Conservation (phyloP, 2,888 invertebrate species). For the Prosapia bicincta region DNA sequence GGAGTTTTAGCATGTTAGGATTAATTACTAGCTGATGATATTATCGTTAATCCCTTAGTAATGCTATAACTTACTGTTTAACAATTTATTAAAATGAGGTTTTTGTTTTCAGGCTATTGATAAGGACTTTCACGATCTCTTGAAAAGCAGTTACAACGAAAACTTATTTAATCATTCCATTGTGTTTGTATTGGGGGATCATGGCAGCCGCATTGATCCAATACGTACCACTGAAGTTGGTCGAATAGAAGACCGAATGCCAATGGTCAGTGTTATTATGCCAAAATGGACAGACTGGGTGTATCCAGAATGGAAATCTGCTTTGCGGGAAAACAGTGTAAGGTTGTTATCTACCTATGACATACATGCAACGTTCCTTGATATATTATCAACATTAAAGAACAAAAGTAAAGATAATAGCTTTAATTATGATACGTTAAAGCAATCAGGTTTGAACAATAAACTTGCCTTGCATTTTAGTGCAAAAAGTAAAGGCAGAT, state of each 20-base stretch:
- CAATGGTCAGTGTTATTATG: conserved; percentile 40
- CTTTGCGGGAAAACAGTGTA: conserved; percentile 33
- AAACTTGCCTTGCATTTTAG: conserved; percentile 26
- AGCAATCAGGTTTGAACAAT: conserved; percentile 5
- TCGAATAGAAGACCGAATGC: conserved; percentile 42
- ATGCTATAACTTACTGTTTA: no score
- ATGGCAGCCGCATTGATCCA: conserved; percentile 41
- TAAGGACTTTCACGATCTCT: conserved; percentile 37
- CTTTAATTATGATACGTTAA: conserved; percentile 11
- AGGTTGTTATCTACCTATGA: conserved; percentile 36
- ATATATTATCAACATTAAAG: conserved; percentile 34
- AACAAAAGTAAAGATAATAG: conserved; percentile 1
- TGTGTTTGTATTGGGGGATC: conserved; percentile 41
- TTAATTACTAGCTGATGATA: no score
- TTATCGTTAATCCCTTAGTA: no score
- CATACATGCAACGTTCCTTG: conserved; percentile 37
- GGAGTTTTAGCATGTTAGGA: no score
- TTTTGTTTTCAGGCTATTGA: conserved; percentile 39
- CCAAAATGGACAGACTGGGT: conserved; percentile 35
- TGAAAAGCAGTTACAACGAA: conserved; percentile 35
- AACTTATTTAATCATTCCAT: conserved; percentile 40
- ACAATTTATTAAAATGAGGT: no score
- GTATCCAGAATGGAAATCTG: conserved; percentile 33
- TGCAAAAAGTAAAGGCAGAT: conserved; percentile 25
- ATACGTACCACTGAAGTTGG: conserved; percentile 41